These are phyloP conservation scores for Melanotaenia maccullochi DNA, from an alignment of 2,797 vertebrate genomes.

Conservation along the genomic window DNA sequence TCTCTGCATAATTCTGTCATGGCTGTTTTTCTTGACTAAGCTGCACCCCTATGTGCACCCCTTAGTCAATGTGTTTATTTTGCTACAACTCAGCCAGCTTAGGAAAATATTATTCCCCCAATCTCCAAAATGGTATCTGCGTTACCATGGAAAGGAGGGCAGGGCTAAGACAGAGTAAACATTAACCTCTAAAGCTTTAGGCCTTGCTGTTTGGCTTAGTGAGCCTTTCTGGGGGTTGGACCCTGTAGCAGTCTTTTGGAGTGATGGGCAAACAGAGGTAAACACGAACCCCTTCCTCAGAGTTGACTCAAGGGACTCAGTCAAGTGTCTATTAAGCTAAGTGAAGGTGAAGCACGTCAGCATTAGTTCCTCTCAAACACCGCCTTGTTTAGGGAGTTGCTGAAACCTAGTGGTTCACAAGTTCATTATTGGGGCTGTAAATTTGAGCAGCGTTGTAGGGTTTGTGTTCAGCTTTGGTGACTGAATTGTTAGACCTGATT, in stretches of 20 bases:
- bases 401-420: slow-evolving; percentile 54
- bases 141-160: slow-evolving; percentile 56
- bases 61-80: slow-evolving; percentile 73
- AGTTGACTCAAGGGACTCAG: slow-evolving; percentile 64
- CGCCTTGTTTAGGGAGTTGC: slow-evolving; percentile 56
- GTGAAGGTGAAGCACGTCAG: slow-evolving; percentile 78
- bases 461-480: not conserved
- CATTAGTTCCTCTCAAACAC: slow-evolving; percentile 71
- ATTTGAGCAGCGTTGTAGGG: not conserved
- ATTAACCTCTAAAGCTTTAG: slow-evolving; percentile 69
- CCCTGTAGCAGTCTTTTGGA: slow-evolving; percentile 60
- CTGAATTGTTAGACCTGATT: not conserved
- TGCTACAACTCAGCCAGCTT: slow-evolving; percentile 69
- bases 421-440: slow-evolving; percentile 59
- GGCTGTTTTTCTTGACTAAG: slow-evolving; percentile 53
- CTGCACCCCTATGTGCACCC: slow-evolving; percentile 53
- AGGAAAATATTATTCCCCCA: slow-evolving; percentile 77
- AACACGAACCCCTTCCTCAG: slow-evolving; percentile 71
- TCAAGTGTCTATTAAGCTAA: slow-evolving; percentile 79
- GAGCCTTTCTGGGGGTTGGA: slow-evolving; percentile 48
- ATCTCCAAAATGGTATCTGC: slow-evolving; percentile 76
- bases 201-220: slow-evolving; percentile 63
- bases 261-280: slow-evolving; percentile 76
- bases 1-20: slow-evolving; percentile 22
- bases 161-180: slow-evolving; percentile 69